Evolutionary conservation across 2,113 vertebrate species (phyloP), one percentile per base, ranked within the genome.

Genomic region (Zingel zingel): DNA sequence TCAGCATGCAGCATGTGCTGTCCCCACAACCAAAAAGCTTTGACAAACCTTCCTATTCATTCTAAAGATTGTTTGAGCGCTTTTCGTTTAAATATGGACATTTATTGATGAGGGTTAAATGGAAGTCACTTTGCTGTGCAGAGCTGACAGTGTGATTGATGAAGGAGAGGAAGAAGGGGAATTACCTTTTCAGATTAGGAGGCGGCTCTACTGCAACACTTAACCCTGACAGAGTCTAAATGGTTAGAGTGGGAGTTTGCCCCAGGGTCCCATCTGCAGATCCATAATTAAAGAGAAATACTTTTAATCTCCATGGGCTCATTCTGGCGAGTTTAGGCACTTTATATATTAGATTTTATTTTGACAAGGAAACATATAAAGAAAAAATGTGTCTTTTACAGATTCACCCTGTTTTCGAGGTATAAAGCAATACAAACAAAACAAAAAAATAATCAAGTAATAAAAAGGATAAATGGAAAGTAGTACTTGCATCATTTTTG

Each of bases 61-160:
- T 59, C 16, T 64, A 10, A 65, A 47, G 81, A 87, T 77, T 53
- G 43, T 77, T 85, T 67, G 47, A 90, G 66, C 25, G 14, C 61
- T 39, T 57, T 6, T 51, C 54, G 27, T 75, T 93, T 90, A 79
- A 89, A 83, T 70, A 74, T 88, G 79, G 90, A 92, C 89, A 84
- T 85, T 90, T 86, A 91, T 84, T 68, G 76, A 92, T 85, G 77
- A 88, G 87, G 27, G 69, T 66, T 88, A 77, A 92, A 91, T 89
- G 86, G 87, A 78, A 88, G 73, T 69, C 65, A 86, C 73, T 90
- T 84, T 83, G 25, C 76, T 50, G 54, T 50, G 48, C 62, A 50
- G 39, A 54, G 59, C 70, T 65, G 51, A 79, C 70, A 76, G 56
- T 3, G 9, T 87, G 86, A 94, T 85, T 88, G 36, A 92, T 93